Base-by-base conservation (phyloP, 2,113 vertebrate genomes). In the Hepsetus odoe region DNA sequence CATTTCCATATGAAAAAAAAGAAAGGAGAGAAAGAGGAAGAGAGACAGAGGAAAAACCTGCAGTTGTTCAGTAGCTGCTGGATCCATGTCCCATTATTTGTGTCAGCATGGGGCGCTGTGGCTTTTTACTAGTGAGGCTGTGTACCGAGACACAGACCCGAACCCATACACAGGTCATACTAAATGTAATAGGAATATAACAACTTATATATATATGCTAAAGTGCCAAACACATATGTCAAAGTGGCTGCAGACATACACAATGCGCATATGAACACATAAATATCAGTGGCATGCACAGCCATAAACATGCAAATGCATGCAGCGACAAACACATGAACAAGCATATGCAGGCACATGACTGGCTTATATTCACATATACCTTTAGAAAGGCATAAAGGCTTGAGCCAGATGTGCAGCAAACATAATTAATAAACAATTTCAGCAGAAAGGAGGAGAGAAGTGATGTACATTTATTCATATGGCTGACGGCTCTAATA, bases 1-100 rank as follows among this genome's bases (percentile, higher is more conserved):
- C 96, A 97, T 98, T 97, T 98, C 97, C 96, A 98, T 97, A 97
- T 96, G 90, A 93, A 93, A 91, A 91, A 85, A 87, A 70, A 42
- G 72, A 51, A 56, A 73, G 55, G 62, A 79, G 56, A 68, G 40
- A 91, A 84, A 86, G 62, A 59, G 72, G 44, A 59, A 71, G 93
- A 94, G 70, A 28, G 64, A 33, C 20, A 26, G 56, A 64, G 53
- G 70, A 62, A 95, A 95, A 95, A 93, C 94, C 93, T 90, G 93
- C 92, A 90, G 92, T 91, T 90, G 91, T 93, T 92, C 89, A 89
- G 89, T 90, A 90, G 91, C 90, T 68, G 42, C 51, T 40, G n/a
- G 62, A 91, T 92, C 90, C 89, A 69, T 33, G 46, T 61, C 40
- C 44, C 22, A 4, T 51, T 44, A 51, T 58, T 79, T 72, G 81